Conservation (phyloP, 2,113 vertebrate species). For the Nipponia nippon region DNA sequence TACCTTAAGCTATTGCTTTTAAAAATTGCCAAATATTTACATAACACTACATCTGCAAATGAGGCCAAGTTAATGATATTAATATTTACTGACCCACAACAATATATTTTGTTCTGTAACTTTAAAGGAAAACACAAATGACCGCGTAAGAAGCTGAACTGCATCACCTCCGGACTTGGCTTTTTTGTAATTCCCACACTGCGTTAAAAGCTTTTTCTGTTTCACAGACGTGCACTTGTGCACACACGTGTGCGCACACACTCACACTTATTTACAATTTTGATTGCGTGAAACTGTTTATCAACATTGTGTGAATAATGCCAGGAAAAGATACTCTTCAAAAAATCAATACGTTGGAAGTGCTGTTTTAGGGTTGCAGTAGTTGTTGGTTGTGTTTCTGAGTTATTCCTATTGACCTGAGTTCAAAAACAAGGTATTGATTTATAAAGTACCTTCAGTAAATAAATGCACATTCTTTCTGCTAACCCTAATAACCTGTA, state of each 20-base stretch:
- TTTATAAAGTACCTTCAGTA: constrained; percentile 78
- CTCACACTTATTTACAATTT: constrained; percentile 44
- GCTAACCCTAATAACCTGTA: constrained; percentile 66
- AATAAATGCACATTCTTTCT: constrained; percentile 69
- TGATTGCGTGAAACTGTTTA: constrained; percentile 56
- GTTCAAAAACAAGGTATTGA: constrained; percentile 78
- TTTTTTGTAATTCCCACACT: background rate
- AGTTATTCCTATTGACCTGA: constrained; percentile 77
- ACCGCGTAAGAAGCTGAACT: background rate
- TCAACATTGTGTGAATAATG: constrained; percentile 70
- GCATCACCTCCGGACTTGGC: background rate
- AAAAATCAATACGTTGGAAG: constrained; percentile 72
- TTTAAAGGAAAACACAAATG: background rate
- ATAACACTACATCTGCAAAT: background rate
- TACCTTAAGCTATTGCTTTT: background rate
- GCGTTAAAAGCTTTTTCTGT: background rate
- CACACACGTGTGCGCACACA: background rate
- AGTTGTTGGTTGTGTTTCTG: constrained; percentile 74
- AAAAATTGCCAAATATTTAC: background rate
- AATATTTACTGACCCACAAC: background rate
- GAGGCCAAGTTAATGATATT: background rate
- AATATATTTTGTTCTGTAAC: background rate
- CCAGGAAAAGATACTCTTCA: constrained; percentile 73
- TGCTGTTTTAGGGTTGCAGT: constrained; percentile 72
- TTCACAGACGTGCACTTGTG: background rate